Percentiles rank a stretch among this genome's conserved stretches.
Conservation (phyloP, 2,113 vertebrate genomes). For the Nibea coibor region DNA sequence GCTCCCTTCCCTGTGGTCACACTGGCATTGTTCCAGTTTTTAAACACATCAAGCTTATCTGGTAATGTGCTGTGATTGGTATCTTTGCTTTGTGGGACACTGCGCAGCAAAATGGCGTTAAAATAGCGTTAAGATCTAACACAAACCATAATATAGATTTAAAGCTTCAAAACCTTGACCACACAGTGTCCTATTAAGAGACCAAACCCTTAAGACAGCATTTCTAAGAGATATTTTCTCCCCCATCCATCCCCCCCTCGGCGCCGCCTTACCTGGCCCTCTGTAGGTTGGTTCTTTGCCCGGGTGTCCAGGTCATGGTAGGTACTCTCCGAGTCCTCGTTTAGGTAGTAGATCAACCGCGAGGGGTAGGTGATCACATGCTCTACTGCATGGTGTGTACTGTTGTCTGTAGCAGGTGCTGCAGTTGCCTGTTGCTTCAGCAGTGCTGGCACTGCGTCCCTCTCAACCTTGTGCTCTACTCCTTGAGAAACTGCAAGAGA, state of each 20-base stretch:
- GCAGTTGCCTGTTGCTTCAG: conserved; percentile 84
- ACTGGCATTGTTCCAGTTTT: conserved; percentile 25
- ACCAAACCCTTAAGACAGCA: not conserved
- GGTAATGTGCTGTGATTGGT: conserved; percentile 3
- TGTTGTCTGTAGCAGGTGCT: conserved; percentile 85
- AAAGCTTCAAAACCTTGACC: not conserved
- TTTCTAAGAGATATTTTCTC: not conserved
- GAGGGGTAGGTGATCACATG: conserved; percentile 93
- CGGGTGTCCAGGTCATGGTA: conserved; percentile 95
- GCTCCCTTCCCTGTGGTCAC: conserved; percentile 28
- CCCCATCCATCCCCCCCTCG: not conserved
- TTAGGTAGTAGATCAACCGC: conserved; percentile 95
- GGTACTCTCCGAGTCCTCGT: conserved; percentile 94
- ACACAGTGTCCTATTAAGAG: not conserved
- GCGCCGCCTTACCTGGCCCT: conserved; percentile 87
- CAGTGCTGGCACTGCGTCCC: conserved; percentile 78
- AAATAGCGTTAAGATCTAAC: not conserved
- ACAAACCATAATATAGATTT: not conserved
- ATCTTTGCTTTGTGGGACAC: conserved; percentile 5
- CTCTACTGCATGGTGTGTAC: conserved; percentile 83
- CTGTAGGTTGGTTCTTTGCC: conserved; percentile 89
- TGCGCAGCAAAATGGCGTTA: not conserved
- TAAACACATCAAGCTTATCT: conserved; percentile 7
- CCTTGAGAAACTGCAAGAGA: conserved; percentile 73
- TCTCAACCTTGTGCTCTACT: conserved; percentile 80